These are phyloP conservation scores for Lipophrys pholis DNA, from an alignment of 2,113 vertebrate species.

Conservation along the genomic window DNA sequence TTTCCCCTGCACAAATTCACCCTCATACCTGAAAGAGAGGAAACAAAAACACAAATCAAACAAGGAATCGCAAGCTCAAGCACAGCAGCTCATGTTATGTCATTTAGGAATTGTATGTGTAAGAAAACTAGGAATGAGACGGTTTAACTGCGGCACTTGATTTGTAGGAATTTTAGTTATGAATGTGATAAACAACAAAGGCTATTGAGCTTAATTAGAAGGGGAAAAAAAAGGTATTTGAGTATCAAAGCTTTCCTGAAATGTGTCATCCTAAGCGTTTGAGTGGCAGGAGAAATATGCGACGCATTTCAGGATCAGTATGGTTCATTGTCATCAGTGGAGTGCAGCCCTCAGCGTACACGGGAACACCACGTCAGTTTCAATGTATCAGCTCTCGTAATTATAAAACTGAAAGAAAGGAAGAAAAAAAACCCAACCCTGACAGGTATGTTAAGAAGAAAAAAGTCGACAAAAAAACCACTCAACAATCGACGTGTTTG, in stretches of 20 bases:
- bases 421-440: too few relatives aligned
- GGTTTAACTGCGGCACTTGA: not conserved
- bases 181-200: not conserved
- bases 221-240: not conserved
- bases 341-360: too few relatives aligned
- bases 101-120: not conserved
- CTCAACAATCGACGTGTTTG: too few relatives aligned
- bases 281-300: not conserved
- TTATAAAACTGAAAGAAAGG: too few relatives aligned
- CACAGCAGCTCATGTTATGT: not conserved
- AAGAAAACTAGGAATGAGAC: not conserved
- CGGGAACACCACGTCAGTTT: too few relatives aligned
- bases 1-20: conserved; percentile 97
- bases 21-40: conserved; percentile 89
- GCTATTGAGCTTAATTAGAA: not conserved
- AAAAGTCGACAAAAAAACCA: too few relatives aligned
- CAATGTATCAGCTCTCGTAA: too few relatives aligned
- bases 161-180: not conserved
- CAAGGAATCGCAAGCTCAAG: not conserved
- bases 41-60: not conserved
- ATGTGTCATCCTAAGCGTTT: not conserved
- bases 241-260: not conserved
- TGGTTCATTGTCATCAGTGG: too few relatives aligned
- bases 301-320: not conserved
- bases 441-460: too few relatives aligned